phyloP scores from a whole-genome alignment of 2,888 invertebrate genomes.

The Drosophila anomelani region DNA sequence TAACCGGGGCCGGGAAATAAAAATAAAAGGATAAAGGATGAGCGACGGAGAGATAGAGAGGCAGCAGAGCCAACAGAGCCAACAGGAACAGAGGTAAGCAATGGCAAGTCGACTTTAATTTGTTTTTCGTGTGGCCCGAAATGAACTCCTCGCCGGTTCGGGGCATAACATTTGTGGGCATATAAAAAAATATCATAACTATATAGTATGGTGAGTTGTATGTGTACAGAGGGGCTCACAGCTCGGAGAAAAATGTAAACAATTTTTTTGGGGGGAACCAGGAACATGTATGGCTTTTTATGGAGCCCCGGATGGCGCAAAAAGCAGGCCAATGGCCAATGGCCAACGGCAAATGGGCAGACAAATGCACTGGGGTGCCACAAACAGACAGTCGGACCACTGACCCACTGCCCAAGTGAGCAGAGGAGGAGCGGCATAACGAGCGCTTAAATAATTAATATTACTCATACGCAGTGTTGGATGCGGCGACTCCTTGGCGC shows the following conservation, averaged over 20 bases:
- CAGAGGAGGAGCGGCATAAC: slow-evolving; percentile 56
- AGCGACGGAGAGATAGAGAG: slow-evolving; percentile 18
- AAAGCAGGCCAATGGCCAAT: slow-evolving; percentile 72
- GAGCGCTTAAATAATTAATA: slow-evolving; percentile 79
- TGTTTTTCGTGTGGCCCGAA: slow-evolving; percentile 61
- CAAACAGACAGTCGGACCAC: slow-evolving; percentile 61
- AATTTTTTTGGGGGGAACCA: slow-evolving; percentile 57
- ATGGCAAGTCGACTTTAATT: slow-evolving; percentile 74
- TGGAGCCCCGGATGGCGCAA: slow-evolving; percentile 59
- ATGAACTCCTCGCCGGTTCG: slow-evolving; percentile 33
- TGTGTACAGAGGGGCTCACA: slow-evolving; percentile 46
- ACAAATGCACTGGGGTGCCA: slow-evolving; percentile 80
- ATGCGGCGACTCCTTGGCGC: slow-evolving; percentile 24
- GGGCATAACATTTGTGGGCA: slow-evolving; percentile 60
- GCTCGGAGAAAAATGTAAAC: slow-evolving; percentile 73
- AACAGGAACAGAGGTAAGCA: slow-evolving; percentile 50
- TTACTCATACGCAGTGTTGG: slow-evolving; percentile 76
- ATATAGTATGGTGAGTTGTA: slow-evolving; percentile 11
- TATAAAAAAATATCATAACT: slow-evolving; percentile 67
- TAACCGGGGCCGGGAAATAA: slow-evolving; percentile 28
- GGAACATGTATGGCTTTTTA: slow-evolving; percentile 67
- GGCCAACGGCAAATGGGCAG: slow-evolving; percentile 61
- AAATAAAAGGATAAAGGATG: slow-evolving; percentile 31
- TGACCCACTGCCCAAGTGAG: slow-evolving; percentile 47
- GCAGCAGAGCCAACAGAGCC: slow-evolving; percentile 9